phyloP scores from a whole-genome alignment of 2,113 vertebrate species.

The Corapipo altera region DNA sequence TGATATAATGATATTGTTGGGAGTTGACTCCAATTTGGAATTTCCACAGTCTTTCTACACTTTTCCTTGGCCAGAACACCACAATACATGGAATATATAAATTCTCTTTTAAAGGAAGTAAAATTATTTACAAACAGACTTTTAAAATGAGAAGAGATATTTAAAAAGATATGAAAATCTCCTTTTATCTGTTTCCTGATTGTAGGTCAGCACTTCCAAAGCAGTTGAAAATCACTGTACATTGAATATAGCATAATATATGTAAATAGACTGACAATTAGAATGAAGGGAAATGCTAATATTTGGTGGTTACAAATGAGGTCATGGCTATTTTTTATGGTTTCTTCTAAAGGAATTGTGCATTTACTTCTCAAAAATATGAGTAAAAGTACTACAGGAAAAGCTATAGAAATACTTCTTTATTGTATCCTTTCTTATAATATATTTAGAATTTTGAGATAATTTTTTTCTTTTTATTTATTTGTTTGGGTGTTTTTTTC shows the following conservation, averaged over 20 bases:
- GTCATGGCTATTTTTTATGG: constrained; percentile 7
- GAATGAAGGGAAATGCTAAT: constrained; percentile 13
- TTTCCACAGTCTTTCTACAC: neutral
- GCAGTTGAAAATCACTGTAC: neutral
- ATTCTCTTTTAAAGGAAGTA: neutral
- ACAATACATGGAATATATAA: neutral
- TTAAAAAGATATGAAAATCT: neutral
- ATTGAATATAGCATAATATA: neutral
- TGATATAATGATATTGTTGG: no score
- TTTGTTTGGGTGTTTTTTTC: neutral
- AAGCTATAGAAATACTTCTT: neutral
- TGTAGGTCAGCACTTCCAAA: neutral
- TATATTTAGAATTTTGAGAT: neutral
- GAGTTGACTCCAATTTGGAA: neutral
- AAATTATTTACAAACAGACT: neutral
- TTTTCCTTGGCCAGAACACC: neutral
- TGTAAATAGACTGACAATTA: neutral
- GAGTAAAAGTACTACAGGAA: neutral
- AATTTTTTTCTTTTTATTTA: neutral
- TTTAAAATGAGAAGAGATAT: neutral
- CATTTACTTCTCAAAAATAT: neutral
- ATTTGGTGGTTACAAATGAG: constrained; percentile 34
- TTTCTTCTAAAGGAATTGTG: constrained; percentile 12
- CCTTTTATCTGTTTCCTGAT: neutral
- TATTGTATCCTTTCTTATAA: neutral